phyloP scores from a whole-genome alignment of 2,888 invertebrate species.

The Rotaria socialis region DNA sequence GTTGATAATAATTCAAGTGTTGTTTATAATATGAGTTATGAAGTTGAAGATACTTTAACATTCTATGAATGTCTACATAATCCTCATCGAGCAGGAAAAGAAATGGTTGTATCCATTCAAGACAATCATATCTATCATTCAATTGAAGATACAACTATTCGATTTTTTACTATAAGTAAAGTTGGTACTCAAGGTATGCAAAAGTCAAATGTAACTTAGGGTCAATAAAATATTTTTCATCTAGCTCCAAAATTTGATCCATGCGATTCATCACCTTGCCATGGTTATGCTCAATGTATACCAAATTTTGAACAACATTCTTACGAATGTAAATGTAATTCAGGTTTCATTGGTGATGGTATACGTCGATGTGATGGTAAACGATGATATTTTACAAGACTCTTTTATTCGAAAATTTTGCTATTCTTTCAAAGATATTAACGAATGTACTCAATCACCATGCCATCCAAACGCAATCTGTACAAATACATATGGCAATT shows the following conservation, averaged over 20 bases:
- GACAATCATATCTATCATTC: slow-evolving; percentile 22
- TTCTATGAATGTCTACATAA: slow-evolving; percentile 36
- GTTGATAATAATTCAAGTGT: neutral
- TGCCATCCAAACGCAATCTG: slow-evolving; percentile 46
- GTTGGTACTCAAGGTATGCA: neutral
- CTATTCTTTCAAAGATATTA: neutral
- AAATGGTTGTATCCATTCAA: slow-evolving; percentile 4
- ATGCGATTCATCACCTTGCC: slow-evolving; percentile 44
- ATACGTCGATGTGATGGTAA: slow-evolving; percentile 41
- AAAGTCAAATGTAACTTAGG: neutral
- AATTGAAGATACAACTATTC: slow-evolving; percentile 24
- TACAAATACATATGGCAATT: slow-evolving; percentile 44
- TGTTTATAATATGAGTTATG: neutral
- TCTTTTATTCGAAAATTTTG: too few relatives aligned
- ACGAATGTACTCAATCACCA: slow-evolving; percentile 42
- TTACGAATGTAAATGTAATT: slow-evolving; percentile 43
- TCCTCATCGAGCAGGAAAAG: slow-evolving; percentile 29
- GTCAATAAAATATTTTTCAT: neutral
- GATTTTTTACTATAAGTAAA: slow-evolving; percentile 9
- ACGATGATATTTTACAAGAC: too few relatives aligned
- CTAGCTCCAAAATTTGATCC: slow-evolving; percentile 38
- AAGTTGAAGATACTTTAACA: slow-evolving; percentile 3
- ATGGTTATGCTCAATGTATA: slow-evolving; percentile 43
- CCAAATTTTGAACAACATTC: slow-evolving; percentile 40
- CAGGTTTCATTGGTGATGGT: slow-evolving; percentile 45